Evolutionary conservation across 2,888 invertebrate species (phyloP), one percentile per base, ranked within the genome.

Genomic region (Arrhopalites spinosus): DNA sequence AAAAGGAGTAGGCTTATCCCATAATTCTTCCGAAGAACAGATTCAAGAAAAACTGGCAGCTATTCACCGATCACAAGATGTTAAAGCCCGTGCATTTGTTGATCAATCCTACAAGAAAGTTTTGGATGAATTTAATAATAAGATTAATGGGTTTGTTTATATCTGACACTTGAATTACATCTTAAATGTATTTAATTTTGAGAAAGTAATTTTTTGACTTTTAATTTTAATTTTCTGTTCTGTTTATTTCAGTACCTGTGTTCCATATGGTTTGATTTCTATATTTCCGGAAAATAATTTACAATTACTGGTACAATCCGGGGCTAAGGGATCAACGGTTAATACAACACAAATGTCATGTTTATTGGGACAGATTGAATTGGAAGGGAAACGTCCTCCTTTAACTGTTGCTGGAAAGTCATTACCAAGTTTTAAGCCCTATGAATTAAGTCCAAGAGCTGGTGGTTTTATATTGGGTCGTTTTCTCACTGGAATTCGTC

Each of bases 281-380:
- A 90, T 91, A 83, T 99, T 99, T 84, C 98, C 99, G 0, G 87
- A 90, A 23, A 99, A 99, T 85, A 97, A 97, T 87, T 89, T 99
- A n/a, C 98, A 98, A 85, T 86, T 99, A 82, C 98, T 99, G 98
- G 97, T 99, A 0, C 91, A 95, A 84, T 96, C 98, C 23, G 99
- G 99, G 78, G 99, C 99, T 0, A 99, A 99, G 86, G 99, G 98
- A n/a, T 95, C 97, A 0, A 92, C 93, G 73, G 98, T 98, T 0
- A 98, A 98, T 85, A 94, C 95, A 83, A 95, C 96, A 94, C 97
- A 99, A 87, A 99, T 99, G 84, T 98, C 98, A 0, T 97, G 97
- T 86, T 88, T 97, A 47, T 88, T 99, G 15, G 99, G 99, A 0
- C 99, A 99, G 87, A 98, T 99, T 83, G 98, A 99, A 85, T 89